Conservation (phyloP, 2,113 vertebrate species). For the Corythoichthys intestinalis region DNA sequence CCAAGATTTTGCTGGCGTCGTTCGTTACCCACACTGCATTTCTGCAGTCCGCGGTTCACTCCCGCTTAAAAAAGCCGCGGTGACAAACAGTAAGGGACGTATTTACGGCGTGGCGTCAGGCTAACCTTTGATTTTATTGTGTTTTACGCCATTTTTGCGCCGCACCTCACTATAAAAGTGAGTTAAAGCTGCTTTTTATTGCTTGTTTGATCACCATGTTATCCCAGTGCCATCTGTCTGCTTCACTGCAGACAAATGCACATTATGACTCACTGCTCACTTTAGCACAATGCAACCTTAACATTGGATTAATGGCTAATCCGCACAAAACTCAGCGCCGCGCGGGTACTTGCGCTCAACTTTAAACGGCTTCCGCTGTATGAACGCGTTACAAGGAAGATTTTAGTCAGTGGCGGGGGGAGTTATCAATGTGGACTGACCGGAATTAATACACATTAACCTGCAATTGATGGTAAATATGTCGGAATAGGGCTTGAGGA, state of each 20-base stretch:
- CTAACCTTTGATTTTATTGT: neutral
- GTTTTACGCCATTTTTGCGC: neutral
- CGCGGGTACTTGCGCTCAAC: neutral
- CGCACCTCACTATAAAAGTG: slow-evolving; percentile 4
- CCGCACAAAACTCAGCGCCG: neutral
- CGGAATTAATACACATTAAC: neutral
- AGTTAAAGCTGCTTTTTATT: slow-evolving; percentile 9
- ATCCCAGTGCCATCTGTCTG: slow-evolving; percentile 9
- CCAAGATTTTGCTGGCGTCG: slow-evolving; percentile 8
- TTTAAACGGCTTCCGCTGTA: neutral
- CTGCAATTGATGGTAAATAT: no score
- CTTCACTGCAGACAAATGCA: neutral
- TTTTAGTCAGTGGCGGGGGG: neutral
- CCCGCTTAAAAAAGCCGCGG: slow-evolving; percentile 5
- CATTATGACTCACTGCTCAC: neutral
- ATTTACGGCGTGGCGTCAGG: slow-evolving; percentile 1
- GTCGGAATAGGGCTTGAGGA: no score
- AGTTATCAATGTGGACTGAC: neutral
- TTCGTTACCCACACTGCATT: slow-evolving; percentile 51
- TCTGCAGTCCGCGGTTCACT: slow-evolving; percentile 29
- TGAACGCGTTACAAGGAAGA: neutral
- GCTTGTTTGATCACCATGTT: slow-evolving; percentile 1
- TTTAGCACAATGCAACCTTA: neutral
- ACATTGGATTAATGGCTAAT: neutral
- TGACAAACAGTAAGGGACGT: slow-evolving; percentile 12